These are phyloP conservation scores for Dermatophagoides farinae DNA, from an alignment of 1,140 invertebrate species.

Conservation along the genomic window DNA sequence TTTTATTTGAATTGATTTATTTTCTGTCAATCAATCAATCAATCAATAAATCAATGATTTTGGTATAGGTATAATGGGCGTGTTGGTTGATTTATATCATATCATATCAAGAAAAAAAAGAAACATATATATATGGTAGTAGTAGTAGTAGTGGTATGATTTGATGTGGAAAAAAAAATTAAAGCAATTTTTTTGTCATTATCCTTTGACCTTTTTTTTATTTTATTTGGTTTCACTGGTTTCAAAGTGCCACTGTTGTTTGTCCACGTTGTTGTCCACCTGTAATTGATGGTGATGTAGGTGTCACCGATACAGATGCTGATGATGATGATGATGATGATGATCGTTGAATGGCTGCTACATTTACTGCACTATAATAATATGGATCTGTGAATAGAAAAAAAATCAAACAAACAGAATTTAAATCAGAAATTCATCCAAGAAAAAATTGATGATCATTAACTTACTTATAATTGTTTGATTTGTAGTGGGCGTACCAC, in stretches of 20 bases:
- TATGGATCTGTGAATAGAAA: neutral
- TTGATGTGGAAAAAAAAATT: no score
- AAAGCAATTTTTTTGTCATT: no score
- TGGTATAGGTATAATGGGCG: no score
- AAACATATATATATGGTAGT: no score
- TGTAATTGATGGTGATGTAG: neutral
- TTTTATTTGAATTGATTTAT: no score
- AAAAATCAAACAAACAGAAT: neutral
- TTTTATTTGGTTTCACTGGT: neutral
- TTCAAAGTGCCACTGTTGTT: neutral
- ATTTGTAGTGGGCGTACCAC: neutral
- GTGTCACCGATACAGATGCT: neutral
- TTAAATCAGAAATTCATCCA: conserved; percentile 3
- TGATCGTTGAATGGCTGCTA: conserved; percentile 1
- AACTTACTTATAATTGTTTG: conserved; percentile 2
- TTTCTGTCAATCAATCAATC: no score
- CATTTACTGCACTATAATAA: conserved; percentile 10
- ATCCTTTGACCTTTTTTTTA: neutral
- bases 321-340: neutral
- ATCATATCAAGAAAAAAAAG: no score
- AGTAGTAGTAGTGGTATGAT: no score
- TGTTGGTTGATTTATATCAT: no score
- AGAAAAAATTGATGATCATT: no score
- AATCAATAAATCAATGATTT: no score
- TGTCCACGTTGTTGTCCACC: neutral